Percentiles rank a stretch among this genome's conserved stretches.
These are phyloP conservation scores for Passer montanus DNA, from an alignment of 2,113 vertebrate genomes.

Conservation along the genomic window DNA sequence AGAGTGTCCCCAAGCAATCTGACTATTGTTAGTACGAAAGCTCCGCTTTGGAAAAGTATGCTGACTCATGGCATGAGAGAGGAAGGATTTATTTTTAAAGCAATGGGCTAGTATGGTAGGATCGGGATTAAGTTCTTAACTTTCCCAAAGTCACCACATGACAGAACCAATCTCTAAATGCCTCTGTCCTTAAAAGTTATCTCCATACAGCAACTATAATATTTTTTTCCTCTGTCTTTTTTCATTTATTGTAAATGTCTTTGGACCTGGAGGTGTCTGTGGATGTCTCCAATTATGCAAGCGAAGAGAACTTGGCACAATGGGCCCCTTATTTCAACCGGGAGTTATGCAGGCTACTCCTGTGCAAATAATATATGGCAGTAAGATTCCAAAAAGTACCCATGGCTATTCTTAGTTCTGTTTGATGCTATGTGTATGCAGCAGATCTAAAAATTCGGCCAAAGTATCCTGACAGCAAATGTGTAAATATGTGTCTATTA, in stretches of 20 bases:
- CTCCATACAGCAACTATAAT: background rate
- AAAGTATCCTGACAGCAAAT: background rate
- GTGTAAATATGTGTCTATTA: background rate
- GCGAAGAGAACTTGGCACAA: background rate
- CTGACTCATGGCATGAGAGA: constrained; percentile 13
- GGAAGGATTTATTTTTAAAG: background rate
- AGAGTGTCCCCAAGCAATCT: background rate
- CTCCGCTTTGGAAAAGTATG: background rate
- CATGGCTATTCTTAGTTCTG: background rate
- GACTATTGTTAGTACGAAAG: background rate
- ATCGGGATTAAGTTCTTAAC: background rate
- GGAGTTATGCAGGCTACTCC: background rate
- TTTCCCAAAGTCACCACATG: background rate
- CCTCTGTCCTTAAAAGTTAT: background rate
- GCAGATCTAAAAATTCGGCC: background rate
- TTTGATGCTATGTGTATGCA: background rate
- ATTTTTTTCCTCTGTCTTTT: background rate
- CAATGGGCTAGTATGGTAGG: background rate
- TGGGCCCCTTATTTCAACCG: background rate
- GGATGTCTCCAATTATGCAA: background rate
- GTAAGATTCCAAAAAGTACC: background rate
- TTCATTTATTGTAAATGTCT: background rate
- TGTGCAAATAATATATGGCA: background rate
- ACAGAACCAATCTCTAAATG: background rate
- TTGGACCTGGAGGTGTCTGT: background rate